A percentile compares a stretch with the other conserved stretches of the same genome.
Conservation (phyloP, 2,797 vertebrate species). For the Dipus sagitta region DNA sequence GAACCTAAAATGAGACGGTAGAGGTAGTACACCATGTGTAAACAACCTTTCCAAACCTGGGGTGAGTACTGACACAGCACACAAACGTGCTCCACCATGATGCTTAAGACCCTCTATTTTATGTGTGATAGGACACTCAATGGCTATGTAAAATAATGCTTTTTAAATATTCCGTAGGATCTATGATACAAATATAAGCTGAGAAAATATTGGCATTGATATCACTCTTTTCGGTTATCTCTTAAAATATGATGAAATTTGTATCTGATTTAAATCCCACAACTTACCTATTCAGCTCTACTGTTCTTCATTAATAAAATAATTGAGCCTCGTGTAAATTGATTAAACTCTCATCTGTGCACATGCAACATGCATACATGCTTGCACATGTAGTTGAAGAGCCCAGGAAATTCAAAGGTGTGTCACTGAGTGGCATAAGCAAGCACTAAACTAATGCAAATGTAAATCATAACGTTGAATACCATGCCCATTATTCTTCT, state of each 20-base stretch:
- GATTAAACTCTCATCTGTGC: neutral
- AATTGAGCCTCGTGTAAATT: neutral
- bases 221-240: neutral
- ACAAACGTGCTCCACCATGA: neutral
- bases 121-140: neutral
- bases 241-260: slow-evolving; percentile 42
- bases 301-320: neutral
- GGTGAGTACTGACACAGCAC: neutral
- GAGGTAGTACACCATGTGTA: neutral
- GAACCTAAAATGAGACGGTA: neutral
- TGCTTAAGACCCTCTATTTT: neutral
- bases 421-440: neutral
- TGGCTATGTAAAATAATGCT: neutral
- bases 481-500: too few species aligned
- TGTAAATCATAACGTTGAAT: neutral
- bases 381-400: neutral
- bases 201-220: neutral
- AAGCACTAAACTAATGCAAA: neutral
- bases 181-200: slow-evolving; percentile 14
- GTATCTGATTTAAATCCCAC: neutral
- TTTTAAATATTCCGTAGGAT: neutral
- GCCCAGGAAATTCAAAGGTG: neutral
- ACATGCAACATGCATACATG: accelerated
- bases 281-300: neutral
- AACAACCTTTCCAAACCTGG: neutral